Evolutionary conservation across 92 coral and sea anemone genomes (phyloP), one percentile per base, ranked within the genome.

Genomic region (Diadumene lineata): DNA sequence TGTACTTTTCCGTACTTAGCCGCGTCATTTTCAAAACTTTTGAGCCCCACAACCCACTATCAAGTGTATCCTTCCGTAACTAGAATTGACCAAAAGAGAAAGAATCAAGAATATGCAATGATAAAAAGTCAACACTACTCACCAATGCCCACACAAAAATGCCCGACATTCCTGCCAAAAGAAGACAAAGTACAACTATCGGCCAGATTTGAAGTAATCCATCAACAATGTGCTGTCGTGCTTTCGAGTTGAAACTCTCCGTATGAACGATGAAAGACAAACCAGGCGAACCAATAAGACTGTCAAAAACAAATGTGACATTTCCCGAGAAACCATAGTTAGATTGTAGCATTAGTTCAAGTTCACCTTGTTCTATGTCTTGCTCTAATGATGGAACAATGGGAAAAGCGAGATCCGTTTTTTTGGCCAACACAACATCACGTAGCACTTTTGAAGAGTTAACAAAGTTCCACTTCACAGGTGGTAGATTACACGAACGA

Each of bases 101-200:
- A n/a, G n/a, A n/a, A n/a, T n/a, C n/a, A n/a, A n/a, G n/a, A n/a
- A n/a, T n/a, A n/a, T n/a, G n/a, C n/a, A n/a, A n/a, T n/a, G n/a
- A n/a, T n/a, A n/a, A n/a, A n/a, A n/a, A n/a, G n/a, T n/a, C n/a
- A n/a, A n/a, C n/a, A n/a, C 38, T 2, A 44, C 91, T 67, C 73
- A 86, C 91, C 84, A 86, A 19, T 25, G 77, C 74, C 91, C 91
- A 86, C 21, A 86, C 85, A 34, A 79, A 57, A 33, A 86, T 74
- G 1, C 91, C 91, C 0, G 91, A 77, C 46, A 73, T 82, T 0
- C 91, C 91, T 22, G 87, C 91, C 11, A 86, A 58, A 1, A 86
- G 56, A 26, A 86, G 29, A 11, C 84, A 76, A 19, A 81, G 72
- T n/a, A 73, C 55, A 1, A 86, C 76, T 1, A 86, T 78, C 9